phyloP scores from a whole-genome alignment of 37 sponge, comb jelly and placozoan genomes.

The Lycopodina hypogea region DNA sequence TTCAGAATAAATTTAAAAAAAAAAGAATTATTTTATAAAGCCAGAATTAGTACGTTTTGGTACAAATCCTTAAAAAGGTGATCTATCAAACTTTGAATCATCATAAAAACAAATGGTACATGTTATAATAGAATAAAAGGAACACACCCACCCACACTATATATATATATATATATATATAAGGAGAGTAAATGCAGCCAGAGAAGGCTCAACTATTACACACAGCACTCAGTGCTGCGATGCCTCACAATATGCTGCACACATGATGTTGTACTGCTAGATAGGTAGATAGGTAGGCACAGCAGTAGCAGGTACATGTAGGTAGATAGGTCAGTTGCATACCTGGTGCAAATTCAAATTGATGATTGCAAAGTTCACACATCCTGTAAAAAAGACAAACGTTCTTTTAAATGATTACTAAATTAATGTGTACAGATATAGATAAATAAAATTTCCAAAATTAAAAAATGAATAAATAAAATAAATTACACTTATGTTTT shows the following conservation, averaged over 20 bases:
- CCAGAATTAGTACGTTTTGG: no score
- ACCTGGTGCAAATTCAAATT: slow-evolving; percentile 86
- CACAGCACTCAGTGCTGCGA: no score
- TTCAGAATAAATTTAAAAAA: background rate
- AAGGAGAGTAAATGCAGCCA: no score
- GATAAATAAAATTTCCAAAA: background rate
- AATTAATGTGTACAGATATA: background rate
- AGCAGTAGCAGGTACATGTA: background rate
- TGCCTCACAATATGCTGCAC: no score
- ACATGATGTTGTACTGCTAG: no score
- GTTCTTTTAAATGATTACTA: background rate
- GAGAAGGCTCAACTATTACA: no score
- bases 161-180: no score
- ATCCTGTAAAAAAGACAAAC: slow-evolving; percentile 40
- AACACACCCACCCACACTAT: no score
- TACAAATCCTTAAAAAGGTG: background rate
- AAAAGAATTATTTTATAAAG: background rate
- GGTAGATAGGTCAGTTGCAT: slow-evolving; percentile 1
- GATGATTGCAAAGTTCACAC: slow-evolving; percentile 94
- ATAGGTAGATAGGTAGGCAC: no score
- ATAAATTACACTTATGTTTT: background rate
- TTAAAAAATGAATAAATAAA: background rate
- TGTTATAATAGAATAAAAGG: no score
- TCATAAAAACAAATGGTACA: no score
- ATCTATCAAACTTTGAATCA: background rate